Percentiles rank a stretch among this genome's conserved stretches.
phyloP scores from a whole-genome alignment of 2,113 vertebrate genomes.

The Proteles cristata region DNA sequence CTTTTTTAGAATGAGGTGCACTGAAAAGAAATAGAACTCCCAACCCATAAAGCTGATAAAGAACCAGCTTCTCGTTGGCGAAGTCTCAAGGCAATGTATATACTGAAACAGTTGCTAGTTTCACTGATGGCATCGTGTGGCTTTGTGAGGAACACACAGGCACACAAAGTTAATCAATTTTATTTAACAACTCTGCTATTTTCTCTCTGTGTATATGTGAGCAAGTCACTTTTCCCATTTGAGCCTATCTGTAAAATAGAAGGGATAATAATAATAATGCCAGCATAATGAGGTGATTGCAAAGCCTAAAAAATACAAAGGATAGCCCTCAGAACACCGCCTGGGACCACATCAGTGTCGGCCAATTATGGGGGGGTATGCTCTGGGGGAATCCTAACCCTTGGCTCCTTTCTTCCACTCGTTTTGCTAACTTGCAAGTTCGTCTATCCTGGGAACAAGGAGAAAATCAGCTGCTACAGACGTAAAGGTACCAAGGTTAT shows the following conservation, averaged over 20 bases:
- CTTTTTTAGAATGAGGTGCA: neutral
- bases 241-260: neutral
- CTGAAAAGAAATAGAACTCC: neutral
- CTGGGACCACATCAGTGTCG: neutral
- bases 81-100: neutral
- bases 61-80: neutral
- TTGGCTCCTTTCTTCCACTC: neutral
- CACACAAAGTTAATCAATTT: neutral
- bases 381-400: neutral
- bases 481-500: neutral
- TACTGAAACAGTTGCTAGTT: rapidly evolving
- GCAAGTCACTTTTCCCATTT: neutral
- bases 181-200: neutral
- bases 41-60: neutral
- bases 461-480: neutral
- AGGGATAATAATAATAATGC: too few species aligned
- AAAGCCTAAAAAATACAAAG: rapidly evolving
- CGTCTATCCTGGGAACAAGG: neutral
- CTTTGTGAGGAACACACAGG: neutral
- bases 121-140: neutral
- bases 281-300: too few species aligned
- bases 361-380: rapidly evolving
- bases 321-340: neutral
- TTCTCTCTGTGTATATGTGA: neutral
- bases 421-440: rapidly evolving